Evolutionary conservation across 53 echinoderm and acorn worm genomes (phyloP).

Genomic region (Henricia sp.): DNA sequence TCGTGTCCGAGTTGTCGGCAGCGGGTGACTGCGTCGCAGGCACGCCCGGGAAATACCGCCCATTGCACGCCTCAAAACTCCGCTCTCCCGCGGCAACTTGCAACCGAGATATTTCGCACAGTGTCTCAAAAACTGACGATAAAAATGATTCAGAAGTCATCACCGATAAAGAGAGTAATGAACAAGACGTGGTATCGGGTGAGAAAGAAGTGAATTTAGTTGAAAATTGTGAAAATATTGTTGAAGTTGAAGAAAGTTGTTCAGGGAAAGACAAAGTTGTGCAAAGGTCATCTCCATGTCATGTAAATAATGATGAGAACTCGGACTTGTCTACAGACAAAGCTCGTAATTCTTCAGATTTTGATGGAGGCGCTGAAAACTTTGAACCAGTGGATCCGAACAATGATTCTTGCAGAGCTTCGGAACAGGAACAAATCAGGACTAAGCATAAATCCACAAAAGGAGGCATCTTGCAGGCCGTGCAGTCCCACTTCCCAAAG

Average conservation of each 20-base stretch:
- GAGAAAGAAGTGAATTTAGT: neutral
- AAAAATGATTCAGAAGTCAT: neutral
- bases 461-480: conserved; percentile 56
- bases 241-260: neutral
- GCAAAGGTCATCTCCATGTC: neutral
- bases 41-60: conserved; percentile 51
- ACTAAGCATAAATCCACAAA: conserved; percentile 54
- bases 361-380: conserved; percentile 13
- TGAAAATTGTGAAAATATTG: neutral
- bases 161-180: neutral
- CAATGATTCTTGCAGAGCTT: neutral
- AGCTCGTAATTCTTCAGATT: neutral
- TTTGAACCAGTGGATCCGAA: conserved; percentile 7
- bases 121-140: conserved; percentile 3
- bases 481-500: conserved; percentile 66
- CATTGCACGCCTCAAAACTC: conserved; percentile 21
- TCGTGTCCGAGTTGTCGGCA: conserved; percentile 43
- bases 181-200: neutral
- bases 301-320: conserved; percentile 10
- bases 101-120: neutral
- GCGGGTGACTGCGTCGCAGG: conserved; percentile 45
- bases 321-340: neutral
- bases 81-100: neutral
- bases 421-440: neutral
- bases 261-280: neutral